These are phyloP conservation scores for Gryon sp. DNA, from an alignment of 1,140 invertebrate species.

Conservation along the genomic window DNA sequence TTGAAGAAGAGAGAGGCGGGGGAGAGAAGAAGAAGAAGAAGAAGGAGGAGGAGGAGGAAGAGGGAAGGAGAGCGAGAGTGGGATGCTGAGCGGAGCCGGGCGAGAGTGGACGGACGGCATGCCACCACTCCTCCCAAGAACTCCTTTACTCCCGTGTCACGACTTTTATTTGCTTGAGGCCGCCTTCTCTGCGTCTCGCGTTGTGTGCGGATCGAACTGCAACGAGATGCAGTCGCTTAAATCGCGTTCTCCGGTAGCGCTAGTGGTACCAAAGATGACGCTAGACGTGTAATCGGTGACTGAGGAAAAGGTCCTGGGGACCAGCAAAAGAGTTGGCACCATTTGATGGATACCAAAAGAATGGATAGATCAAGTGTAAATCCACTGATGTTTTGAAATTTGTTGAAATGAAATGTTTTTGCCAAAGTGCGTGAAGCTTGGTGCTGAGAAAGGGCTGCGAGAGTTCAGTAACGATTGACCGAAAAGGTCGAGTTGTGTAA, in stretches of 20 bases:
- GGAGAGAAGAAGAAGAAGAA: conserved; percentile 33
- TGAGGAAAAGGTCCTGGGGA: neutral
- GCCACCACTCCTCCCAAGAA: conserved; percentile 71
- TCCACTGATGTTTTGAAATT: no score
- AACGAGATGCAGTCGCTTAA: conserved; percentile 61
- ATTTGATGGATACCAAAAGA: no score
- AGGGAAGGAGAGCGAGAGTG: conserved; percentile 62
- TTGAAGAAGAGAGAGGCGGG: conserved; percentile 14
- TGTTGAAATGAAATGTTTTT: no score
- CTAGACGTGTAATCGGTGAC: conserved; percentile 9
- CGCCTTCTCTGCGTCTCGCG: conserved; percentile 66
- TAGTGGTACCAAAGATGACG: conserved; percentile 47
- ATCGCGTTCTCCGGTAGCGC: conserved; percentile 61
- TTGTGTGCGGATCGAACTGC: conserved; percentile 47
- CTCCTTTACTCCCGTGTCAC: conserved; percentile 72
- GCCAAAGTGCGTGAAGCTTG: conserved; percentile 1
- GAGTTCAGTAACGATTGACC: neutral
- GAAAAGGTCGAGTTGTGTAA: conserved; percentile 12
- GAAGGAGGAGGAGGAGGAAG: conserved; percentile 23
- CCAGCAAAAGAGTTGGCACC: no score
- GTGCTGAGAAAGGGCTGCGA: neutral
- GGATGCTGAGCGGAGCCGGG: conserved; percentile 71
- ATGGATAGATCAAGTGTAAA: no score
- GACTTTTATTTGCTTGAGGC: conserved; percentile 73
- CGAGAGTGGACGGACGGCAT: conserved; percentile 79